phyloP scores from a whole-genome alignment of 2,888 invertebrate species.

The Rhagophthalmus giganteus region DNA sequence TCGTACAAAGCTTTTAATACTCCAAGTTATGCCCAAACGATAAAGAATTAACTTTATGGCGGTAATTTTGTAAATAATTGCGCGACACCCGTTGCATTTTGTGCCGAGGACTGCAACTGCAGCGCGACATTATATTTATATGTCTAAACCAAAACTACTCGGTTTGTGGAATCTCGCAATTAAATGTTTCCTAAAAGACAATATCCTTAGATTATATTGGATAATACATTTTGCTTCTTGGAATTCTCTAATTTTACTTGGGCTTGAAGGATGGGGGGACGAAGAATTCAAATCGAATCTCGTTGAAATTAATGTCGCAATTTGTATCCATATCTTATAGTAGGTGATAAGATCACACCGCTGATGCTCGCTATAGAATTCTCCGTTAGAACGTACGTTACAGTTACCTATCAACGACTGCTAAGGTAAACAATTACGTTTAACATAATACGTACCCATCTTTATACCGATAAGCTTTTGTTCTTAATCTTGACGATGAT shows the following conservation, averaged over 20 bases:
- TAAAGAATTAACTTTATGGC: conserved; percentile 30
- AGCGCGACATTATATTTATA: conserved; percentile 11
- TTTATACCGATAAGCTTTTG: too few species aligned
- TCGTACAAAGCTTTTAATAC: conserved; percentile 33
- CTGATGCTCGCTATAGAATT: conserved; percentile 14
- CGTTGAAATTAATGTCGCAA: conserved; percentile 40
- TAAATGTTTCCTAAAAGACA: conserved; percentile 48
- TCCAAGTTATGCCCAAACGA: conserved; percentile 27
- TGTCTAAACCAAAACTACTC: conserved; percentile 19
- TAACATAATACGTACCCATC: too few species aligned
- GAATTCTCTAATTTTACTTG: conserved; percentile 49
- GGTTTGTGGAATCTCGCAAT: conserved; percentile 44
- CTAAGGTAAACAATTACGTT: too few species aligned
- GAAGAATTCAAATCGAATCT: conserved; percentile 40
- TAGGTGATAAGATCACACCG: conserved; percentile 28
- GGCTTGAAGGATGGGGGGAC: conserved; percentile 35
- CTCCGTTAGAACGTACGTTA: too few species aligned
- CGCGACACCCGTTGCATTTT: conserved; percentile 18
- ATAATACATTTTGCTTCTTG: conserved; percentile 51
- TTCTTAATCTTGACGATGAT: too few species aligned
- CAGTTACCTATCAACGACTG: too few species aligned
- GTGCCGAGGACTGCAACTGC: conserved; percentile 9
- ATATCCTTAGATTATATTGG: conserved; percentile 53
- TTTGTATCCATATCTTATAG: conserved; percentile 37
- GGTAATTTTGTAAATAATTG: conserved; percentile 29